Conservation (phyloP, 2,797 vertebrate genomes). For the Pristis pectinata region DNA sequence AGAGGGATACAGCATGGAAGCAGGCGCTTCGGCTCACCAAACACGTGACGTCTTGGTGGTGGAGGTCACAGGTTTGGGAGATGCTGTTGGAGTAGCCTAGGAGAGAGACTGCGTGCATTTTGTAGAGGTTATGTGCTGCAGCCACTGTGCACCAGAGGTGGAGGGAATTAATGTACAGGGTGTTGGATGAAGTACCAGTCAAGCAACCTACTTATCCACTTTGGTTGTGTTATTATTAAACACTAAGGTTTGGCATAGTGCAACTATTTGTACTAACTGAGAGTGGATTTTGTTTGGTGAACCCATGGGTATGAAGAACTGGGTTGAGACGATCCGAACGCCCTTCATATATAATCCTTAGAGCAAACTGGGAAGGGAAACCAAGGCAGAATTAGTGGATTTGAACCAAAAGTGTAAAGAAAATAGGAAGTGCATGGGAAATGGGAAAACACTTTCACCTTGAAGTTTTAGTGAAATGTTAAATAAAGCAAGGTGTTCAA, state of each 20-base stretch:
- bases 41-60: no score
- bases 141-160: no score
- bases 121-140: no score
- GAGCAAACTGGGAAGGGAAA: neutral
- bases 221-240: neutral
- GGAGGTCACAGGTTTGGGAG: no score
- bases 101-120: no score
- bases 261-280: no score
- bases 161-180: no score
- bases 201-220: neutral
- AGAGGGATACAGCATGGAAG: no score
- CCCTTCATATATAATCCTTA: neutral
- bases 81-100: no score
- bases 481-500: neutral
- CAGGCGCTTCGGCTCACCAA: no score
- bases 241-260: neutral
- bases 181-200: no score
- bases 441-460: neutral
- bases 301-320: neutral
- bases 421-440: neutral
- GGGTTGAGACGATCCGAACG: neutral
- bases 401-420: neutral
- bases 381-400: neutral
- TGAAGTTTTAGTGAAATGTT: neutral
- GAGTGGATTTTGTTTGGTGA: neutral